These are phyloP conservation scores for Stenurella melanura DNA, from an alignment of 2,888 invertebrate genomes.

Conservation along the genomic window DNA sequence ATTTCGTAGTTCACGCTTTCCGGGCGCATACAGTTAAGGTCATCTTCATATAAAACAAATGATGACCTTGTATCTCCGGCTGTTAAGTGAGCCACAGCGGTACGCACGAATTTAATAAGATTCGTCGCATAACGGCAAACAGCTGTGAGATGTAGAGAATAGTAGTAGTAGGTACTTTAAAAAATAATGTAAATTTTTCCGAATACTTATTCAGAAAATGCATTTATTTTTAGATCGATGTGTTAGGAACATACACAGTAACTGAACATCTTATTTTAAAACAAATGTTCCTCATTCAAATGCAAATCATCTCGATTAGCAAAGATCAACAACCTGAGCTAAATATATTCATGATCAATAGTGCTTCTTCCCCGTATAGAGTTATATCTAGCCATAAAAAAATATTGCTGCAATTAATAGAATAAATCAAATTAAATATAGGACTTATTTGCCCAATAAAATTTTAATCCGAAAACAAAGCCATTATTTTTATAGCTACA, in stretches of 20 bases:
- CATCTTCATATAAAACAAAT: no score
- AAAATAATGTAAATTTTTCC: background rate
- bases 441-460: background rate
- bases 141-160: no score
- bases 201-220: no score
- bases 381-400: background rate
- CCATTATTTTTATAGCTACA: conserved; percentile 7
- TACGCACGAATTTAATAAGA: no score
- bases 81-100: no score
- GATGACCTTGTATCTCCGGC: no score
- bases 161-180: no score
- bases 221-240: no score
- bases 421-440: background rate
- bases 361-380: background rate
- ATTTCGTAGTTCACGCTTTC: no score
- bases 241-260: background rate
- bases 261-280: background rate
- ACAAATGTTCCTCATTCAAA: background rate
- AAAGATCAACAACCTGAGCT: background rate
- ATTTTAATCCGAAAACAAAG: conserved; percentile 7
- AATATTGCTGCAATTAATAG: background rate
- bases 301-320: background rate
- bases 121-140: no score
- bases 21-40: no score
- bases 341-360: background rate